Evolutionary conservation across 2,113 vertebrate species (phyloP).

Genomic region (Danio rerio): DNA sequence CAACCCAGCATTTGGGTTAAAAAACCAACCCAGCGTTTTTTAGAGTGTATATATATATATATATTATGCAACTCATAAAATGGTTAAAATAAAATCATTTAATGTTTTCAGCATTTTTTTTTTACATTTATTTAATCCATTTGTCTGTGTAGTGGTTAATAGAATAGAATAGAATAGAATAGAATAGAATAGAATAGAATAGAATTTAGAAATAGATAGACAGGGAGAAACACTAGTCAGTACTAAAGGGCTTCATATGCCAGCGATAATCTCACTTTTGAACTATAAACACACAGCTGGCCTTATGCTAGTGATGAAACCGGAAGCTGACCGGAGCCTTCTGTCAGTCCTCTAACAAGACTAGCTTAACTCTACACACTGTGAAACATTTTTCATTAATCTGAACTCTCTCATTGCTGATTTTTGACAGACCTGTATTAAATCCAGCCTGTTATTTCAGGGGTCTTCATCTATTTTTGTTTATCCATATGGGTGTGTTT

Average conservation of each 20-base stretch:
- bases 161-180: no score
- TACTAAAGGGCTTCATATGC: conserved; percentile 20
- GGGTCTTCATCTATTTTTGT: neutral
- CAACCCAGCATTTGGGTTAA: no score
- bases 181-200: no score
- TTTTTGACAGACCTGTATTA: neutral
- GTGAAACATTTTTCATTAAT: neutral
- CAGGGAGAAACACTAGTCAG: conserved; percentile 21
- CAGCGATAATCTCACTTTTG: neutral
- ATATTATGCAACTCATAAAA: no score
- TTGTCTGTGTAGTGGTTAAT: no score
- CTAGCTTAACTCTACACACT: no score
- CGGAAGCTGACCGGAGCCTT: neutral
- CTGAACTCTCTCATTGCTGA: neutral
- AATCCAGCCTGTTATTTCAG: conserved; percentile 25
- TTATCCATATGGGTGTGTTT: neutral
- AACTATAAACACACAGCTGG: conserved; percentile 6
- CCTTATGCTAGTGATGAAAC: neutral
- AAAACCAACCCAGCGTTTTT: no score
- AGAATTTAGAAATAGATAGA: conserved; percentile 4
- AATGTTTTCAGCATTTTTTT: no score
- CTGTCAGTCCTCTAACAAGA: no score
- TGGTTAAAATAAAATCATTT: no score
- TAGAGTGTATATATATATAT: no score
- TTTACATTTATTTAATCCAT: no score